These are phyloP conservation scores for Agrypnia vestita DNA, from an alignment of 1,140 invertebrate species.

Conservation along the genomic window DNA sequence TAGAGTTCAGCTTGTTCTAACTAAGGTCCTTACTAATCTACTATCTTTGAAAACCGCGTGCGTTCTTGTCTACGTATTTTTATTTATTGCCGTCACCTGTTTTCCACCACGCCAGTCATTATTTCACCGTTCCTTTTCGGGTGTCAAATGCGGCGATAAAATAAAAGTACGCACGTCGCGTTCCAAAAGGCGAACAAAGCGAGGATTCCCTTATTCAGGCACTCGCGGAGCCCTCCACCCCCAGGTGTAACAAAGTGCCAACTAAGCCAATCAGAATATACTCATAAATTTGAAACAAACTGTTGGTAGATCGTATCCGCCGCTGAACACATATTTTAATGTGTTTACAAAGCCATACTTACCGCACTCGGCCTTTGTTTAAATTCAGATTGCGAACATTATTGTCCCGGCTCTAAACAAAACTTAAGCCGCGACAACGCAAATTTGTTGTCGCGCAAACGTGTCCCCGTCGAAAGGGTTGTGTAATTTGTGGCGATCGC, in stretches of 20 bases:
- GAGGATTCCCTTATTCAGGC: constrained; percentile 7
- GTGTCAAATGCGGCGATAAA: too few species aligned
- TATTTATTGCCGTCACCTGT: too few species aligned
- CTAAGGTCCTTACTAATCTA: too few species aligned
- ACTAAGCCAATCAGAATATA: constrained; percentile 49
- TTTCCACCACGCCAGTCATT: too few species aligned
- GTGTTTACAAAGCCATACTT: constrained; percentile 40
- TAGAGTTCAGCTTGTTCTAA: too few species aligned
- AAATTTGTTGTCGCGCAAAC: constrained; percentile 4
- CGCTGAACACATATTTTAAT: constrained; percentile 48
- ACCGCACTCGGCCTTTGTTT: constrained; percentile 37
- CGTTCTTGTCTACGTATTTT: too few species aligned
- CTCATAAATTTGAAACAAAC: constrained; percentile 44
- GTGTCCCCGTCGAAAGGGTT: background rate
- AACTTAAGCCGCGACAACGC: constrained; percentile 11
- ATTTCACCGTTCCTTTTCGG: too few species aligned
- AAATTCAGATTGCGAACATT: constrained; percentile 40
- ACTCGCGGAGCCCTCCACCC: background rate
- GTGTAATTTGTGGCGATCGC: too few species aligned
- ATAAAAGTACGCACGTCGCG: background rate
- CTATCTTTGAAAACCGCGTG: too few species aligned
- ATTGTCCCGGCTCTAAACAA: constrained; percentile 23
- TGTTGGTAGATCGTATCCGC: constrained; percentile 41
- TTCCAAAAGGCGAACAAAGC: constrained; percentile 4
- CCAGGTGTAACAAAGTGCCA: constrained; percentile 25